Evolutionary conservation across 2,888 invertebrate genomes (phyloP), one percentile per base, ranked within the genome.

Genomic region (Ctenicera cuprea): DNA sequence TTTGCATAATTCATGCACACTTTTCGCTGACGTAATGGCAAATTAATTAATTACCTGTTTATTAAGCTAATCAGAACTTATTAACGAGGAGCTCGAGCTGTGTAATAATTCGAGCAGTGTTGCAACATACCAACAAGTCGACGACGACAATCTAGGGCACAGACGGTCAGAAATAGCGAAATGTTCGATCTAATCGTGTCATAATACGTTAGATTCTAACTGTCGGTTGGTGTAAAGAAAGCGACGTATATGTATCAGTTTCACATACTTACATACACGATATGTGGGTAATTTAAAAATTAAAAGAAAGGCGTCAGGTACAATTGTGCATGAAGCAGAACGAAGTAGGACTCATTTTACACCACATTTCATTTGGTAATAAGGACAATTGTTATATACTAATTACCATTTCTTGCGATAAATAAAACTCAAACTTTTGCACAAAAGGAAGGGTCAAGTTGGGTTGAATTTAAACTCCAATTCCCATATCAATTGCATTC

Each of bases 1-100:
- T 52, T 54, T 54, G 54, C 54, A 54, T 54, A 54, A 54, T 54
- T 54, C 54, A 54, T 54, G 54, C 4, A 9, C 54, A 26, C 26
- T 14, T 54, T 54, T 54, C 54, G 54, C 30, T 54, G 54, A 54
- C 54, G 54, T 54, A 54, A 54, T 16, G 26, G 30, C 8, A n/a
- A n/a, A n/a, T 5, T 14, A 26, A 54, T 54, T 54, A 54, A 54
- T 54, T 54, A 54, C 30, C 54, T 54, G 54, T 54, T 54, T 54
- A 54, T 54, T 54, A 54, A 54, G n/a, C 54, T 54, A 54, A 54
- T 54, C 54, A 54, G 30, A 54, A 54, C 14, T 20, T 54, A 54
- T 30, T 54, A 54, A 54, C 33, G 14, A 54, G 30, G 11, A 48
- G 48, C 48, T 26, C 16, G 48, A 18, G 26, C 5, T 26, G 16